Evolutionary conservation across 2,888 invertebrate genomes (phyloP).

Genomic region (Mimachlamys varia): DNA sequence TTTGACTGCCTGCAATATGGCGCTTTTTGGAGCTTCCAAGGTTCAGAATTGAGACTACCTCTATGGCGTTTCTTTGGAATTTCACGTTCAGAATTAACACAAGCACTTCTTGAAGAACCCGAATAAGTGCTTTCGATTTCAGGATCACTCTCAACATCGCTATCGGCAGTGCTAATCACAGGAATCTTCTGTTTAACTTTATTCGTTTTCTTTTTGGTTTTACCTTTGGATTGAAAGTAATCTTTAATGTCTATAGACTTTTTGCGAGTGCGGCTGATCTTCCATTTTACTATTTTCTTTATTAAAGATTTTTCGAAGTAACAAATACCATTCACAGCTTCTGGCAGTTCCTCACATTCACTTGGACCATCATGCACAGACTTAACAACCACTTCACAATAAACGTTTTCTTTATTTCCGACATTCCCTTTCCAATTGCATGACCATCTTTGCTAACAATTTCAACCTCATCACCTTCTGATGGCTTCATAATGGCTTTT

Average conservation of each 20-base stretch:
- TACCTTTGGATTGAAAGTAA: neutral
- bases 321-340: neutral
- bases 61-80: neutral
- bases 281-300: neutral
- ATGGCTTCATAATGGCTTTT: neutral
- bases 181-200: neutral
- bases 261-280: neutral
- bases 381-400: slow-evolving; percentile 26
- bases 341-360: neutral
- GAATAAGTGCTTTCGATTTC: neutral
- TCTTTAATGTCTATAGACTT: neutral
- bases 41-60: too few relatives aligned
- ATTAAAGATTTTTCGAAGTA: neutral
- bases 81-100: neutral
- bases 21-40: too few relatives aligned
- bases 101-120: neutral
- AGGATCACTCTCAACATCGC: neutral
- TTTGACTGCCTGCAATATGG: neutral
- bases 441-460: neutral
- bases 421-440: slow-evolving; percentile 27
- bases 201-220: neutral
- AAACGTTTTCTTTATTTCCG: neutral
- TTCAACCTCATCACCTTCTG: slow-evolving; percentile 28
- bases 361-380: neutral
- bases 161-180: neutral